Evolutionary conservation across 2,888 invertebrate genomes (phyloP), one percentile per base, ranked within the genome.

Genomic region (Sthenelais limicola): DNA sequence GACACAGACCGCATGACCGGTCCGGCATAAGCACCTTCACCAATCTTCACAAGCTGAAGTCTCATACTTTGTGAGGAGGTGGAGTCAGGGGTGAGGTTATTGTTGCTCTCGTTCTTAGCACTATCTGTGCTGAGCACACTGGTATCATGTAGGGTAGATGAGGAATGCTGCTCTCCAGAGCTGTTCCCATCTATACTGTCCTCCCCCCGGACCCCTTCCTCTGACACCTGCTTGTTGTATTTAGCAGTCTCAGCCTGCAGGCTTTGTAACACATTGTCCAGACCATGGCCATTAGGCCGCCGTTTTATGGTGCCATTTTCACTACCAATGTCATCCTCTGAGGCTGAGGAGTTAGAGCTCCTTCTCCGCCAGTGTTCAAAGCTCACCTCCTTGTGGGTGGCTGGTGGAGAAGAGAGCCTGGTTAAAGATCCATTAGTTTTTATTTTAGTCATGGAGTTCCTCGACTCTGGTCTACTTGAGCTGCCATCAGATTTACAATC

Each of bases 361-460:
- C 82, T 74, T 35, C 80, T 74, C 74, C 80, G 79, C 73, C 82
- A 82, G 62, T 79, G 82, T 48, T 81, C 80, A 71, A 79, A 80
- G 26, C 75, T 71, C 32, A 43, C 58, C 9, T 85, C 85, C 73
- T 84, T 84, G 49, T 83, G 82, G 12, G 82, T 74, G 71, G 80
- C 81, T 38, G 75, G 82, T 7, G 86, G 85, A 1, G 86, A 86
- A 0, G 82, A 79, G 9, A 84, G 72, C 80, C 82, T 80, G 3
- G 82, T 85, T 5, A 86, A 77, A 0, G 86, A 86, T 1, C 86
- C 86, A 72, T 86, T 86, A 1, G 86, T 86, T 80, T 86, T 86
- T 62, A 86, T 86, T 79, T 85, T 85, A n/a, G 81, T 83, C 79
- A 83, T 81, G 5, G 83, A 83, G 73, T 80, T 79, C 33, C 82